Evolutionary conservation across 2,888 invertebrate species (phyloP), one percentile per base, ranked within the genome.

Genomic region (Agrochola lychnidis): DNA sequence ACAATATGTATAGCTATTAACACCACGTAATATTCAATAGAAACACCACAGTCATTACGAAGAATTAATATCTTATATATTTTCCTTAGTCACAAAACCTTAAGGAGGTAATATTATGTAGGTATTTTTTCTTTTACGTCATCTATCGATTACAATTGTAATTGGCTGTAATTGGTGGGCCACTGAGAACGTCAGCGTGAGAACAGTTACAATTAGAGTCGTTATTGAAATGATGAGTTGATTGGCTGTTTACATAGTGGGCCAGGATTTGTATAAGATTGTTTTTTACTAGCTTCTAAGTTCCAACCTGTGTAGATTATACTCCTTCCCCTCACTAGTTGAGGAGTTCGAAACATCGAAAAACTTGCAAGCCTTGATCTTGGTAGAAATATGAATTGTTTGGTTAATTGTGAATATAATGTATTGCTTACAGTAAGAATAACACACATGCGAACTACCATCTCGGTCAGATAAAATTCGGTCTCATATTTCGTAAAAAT

Each of bases 121-220:
- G 75, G 72, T 84, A 82, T 84, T 76, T 86, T 3, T 36, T 36
- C 72, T 78, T 89, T 88, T 88, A 91, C 92, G 91, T 93, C 92
- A 94, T 85, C 86, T 91, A 93, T 90, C 86, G 88, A 92, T 94
- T 92, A 92, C 89, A 88, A 86, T 85, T 81, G 88, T 94, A 93
- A 94, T 93, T 91, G 90, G 75, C 74, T 87, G 85, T 94, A 94
- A 94, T 90, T 89, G 86, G 81, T 87, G 75, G 64, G 53, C 78
- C 67, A 73, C 53, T 67, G 67, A 68, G 77, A 79, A 75, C 84
- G 85, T 86, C 86, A 86, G 84, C 89, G 88, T 90, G 92, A 87
- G 91, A 92, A 91, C 81, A 83, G 82, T 88, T 87, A 89, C 85
- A 87, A 87, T 88, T 89, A 57, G 72, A 81, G 73, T 83, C 82